These are phyloP conservation scores for Saccostrea echinata DNA, from an alignment of 1,140 invertebrate species.

Conservation along the genomic window DNA sequence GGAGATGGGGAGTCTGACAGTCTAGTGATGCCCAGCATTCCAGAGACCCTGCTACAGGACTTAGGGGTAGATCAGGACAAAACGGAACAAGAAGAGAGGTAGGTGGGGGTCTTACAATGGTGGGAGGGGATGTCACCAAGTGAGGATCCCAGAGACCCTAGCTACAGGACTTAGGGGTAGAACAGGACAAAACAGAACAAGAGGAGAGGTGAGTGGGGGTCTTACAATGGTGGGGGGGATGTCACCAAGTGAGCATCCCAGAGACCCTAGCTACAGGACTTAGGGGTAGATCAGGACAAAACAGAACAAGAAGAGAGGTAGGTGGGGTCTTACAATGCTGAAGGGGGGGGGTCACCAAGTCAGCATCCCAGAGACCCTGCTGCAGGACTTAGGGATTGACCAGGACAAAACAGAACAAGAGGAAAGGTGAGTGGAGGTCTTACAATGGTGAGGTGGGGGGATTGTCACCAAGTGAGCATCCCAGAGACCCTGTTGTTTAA, in stretches of 20 bases:
- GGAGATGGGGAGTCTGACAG: conserved; percentile 41
- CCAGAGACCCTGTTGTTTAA: too few species aligned
- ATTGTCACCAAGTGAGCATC: too few species aligned
- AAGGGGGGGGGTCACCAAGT: too few species aligned
- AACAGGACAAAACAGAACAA: neutral
- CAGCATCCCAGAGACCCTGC: too few species aligned
- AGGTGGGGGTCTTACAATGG: neutral
- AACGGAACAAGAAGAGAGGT: conserved; percentile 42
- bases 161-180: conserved; percentile 53
- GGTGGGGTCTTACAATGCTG: neutral
- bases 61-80: conserved; percentile 51
- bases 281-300: conserved; percentile 52
- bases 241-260: too few species aligned
- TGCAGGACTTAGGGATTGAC: conserved; percentile 30
- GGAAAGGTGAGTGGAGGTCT: conserved; percentile 27
- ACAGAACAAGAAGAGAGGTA: conserved; percentile 42
- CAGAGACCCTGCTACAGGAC: conserved; percentile 62
- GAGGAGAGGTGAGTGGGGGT: conserved; percentile 33
- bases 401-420: conserved; percentile 36
- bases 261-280: neutral
- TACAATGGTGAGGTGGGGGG: too few species aligned
- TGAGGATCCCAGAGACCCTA: too few species aligned
- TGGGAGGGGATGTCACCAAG: too few species aligned
- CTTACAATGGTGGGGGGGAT: neutral
- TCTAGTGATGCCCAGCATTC: conserved; percentile 63